A percentile compares a stretch with the other conserved stretches of the same genome.
phyloP scores from a whole-genome alignment of 2,888 invertebrate species.

The Sepioteuthis lessoniana region DNA sequence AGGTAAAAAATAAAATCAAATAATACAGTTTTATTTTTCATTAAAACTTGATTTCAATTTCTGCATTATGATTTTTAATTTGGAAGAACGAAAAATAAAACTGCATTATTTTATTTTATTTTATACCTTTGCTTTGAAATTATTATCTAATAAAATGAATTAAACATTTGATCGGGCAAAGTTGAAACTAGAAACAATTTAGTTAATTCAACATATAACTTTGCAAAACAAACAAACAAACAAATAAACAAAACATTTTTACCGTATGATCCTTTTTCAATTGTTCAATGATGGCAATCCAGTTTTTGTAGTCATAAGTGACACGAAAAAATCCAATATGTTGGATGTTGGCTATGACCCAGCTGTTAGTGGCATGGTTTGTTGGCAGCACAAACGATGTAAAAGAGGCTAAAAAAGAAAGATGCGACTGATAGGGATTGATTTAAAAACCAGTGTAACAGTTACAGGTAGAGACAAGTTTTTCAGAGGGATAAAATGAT shows the following conservation, averaged over 20 bases:
- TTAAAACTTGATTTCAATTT: too few species aligned
- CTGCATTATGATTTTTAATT: too few species aligned
- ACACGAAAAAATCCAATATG: constrained; percentile 75
- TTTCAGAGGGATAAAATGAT: too few species aligned
- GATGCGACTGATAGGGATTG: neutral
- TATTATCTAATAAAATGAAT: too few species aligned
- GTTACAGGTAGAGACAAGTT: too few species aligned
- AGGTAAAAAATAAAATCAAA: too few species aligned
- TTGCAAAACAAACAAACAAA: neutral
- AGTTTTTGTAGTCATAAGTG: constrained; percentile 73
- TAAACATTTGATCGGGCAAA: too few species aligned
- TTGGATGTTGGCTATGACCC: constrained; percentile 67
- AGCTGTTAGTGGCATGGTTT: neutral
- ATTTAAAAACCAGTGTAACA: neutral
- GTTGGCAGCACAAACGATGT: neutral
- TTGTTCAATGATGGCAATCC: constrained; percentile 72
- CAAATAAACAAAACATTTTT: constrained; percentile 41
- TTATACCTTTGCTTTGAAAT: too few species aligned
- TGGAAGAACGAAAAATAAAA: too few species aligned
- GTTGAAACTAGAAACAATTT: too few species aligned
- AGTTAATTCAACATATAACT: neutral
- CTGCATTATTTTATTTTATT: too few species aligned
- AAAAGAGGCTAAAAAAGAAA: neutral
- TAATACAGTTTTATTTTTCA: too few species aligned
- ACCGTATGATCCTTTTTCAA: constrained; percentile 78